These are phyloP conservation scores for Aphidius gifuensis DNA, from an alignment of 1,140 invertebrate species.

Conservation along the genomic window DNA sequence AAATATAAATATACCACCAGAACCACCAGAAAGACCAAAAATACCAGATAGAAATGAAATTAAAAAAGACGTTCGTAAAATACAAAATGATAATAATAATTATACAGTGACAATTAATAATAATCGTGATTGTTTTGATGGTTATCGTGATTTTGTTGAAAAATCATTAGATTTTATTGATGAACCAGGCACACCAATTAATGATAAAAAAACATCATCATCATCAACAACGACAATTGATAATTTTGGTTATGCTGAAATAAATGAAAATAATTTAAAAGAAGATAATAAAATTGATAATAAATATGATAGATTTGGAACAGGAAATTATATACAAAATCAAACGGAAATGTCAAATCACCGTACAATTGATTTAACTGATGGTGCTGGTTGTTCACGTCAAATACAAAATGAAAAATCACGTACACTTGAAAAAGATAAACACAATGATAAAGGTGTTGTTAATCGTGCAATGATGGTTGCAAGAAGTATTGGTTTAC, in stretches of 20 bases:
- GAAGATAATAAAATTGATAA: constrained; percentile 32
- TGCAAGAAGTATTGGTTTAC: constrained; percentile 52
- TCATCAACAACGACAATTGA: constrained; percentile 15
- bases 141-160: constrained; percentile 39
- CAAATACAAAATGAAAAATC: constrained; percentile 27
- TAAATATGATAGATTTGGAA: constrained; percentile 36
- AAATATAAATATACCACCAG: constrained; percentile 16
- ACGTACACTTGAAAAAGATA: constrained; percentile 41
- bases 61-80: constrained; percentile 26
- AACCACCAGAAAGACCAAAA: constrained; percentile 32
- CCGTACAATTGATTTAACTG: constrained; percentile 32
- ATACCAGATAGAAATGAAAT: constrained; percentile 27
- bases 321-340: constrained; percentile 26
- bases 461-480: constrained; percentile 57
- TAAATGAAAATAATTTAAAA: constrained; percentile 32
- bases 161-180: constrained; percentile 41
- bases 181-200: constrained; percentile 24
- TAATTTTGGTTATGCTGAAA: constrained; percentile 37
- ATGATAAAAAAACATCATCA: constrained; percentile 4
- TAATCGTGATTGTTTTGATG: constrained; percentile 34
- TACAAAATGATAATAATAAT: constrained; percentile 3
- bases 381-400: constrained; percentile 34
- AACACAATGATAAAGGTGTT: constrained; percentile 45
- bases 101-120: constrained; percentile 14
- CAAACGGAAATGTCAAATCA: constrained; percentile 18